Base-by-base conservation (phyloP, 2,113 vertebrate genomes). In the sheep (Ovis aries) region DNA sequence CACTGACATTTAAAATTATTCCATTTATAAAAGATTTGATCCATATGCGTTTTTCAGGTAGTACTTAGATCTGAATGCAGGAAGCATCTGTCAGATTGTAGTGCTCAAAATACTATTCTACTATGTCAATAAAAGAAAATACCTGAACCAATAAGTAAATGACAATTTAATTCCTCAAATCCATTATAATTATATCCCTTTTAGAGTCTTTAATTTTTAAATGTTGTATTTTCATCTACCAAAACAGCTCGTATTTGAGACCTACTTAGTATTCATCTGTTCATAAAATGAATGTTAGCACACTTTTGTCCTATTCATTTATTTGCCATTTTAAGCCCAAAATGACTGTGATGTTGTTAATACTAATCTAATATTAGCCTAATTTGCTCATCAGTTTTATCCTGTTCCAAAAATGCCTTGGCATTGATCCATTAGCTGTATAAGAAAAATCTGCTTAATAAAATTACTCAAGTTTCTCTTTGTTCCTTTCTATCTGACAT, bases 371-470 rank as follows among this genome's bases (percentile, higher is more conserved):
- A 90, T 74, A 80, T 33, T 91, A 94, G 36, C 21, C 57, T 71
- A 88, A 94, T 92, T 33, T 92, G 59, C 48, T 91, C 60, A 81
- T 59, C 67, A 40, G 10, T 88, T 10, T 60, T 86, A 59, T 78
- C 77, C 36, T 78, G 25, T 55, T 95, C 80, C 53, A 64, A 67
- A 97, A 93, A 87, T 83, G 36, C 48, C 88, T 95, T 94, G 88
- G 83, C 48, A 45, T 36, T 74, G 33, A 85, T 53, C 45, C 33
- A 92, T 64, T 78, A 74, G 43, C 48, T 78, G 2, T 52, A 71
- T 89, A 91, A 80, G 82, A 93, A 95, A 81, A 86, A 52, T 36
- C 19, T 93, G 82, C 52, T 67, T 59, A 53, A 77, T 59, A 52
- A 80, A 91, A 88, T 31, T 59, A 57, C 13, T 87, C 25, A n/a